Conservation (phyloP, 2,797 vertebrate genomes). For the Manis javanica region DNA sequence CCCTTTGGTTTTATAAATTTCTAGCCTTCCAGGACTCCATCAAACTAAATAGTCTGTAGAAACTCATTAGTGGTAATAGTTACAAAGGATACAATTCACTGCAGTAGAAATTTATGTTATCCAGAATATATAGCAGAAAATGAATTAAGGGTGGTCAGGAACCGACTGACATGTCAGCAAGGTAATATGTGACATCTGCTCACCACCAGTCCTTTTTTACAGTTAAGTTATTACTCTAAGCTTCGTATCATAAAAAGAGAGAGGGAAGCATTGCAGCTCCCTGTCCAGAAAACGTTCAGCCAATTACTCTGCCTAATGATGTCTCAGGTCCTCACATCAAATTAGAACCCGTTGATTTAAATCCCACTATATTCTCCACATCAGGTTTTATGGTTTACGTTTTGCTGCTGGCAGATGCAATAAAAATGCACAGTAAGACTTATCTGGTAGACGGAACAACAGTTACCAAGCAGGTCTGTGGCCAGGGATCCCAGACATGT, state of each 20-base stretch:
- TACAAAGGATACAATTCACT: background rate
- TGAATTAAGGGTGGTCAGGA: background rate
- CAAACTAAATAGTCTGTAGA: background rate
- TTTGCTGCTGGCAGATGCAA: background rate
- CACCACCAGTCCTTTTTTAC: background rate
- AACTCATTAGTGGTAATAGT: background rate
- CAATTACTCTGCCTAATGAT: slow-evolving; percentile 37
- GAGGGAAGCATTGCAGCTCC: background rate
- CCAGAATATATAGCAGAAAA: background rate
- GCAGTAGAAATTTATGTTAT: background rate
- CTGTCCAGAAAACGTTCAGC: background rate
- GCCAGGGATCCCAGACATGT: background rate
- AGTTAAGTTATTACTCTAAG: background rate
- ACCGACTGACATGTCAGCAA: background rate
- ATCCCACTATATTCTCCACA: background rate
- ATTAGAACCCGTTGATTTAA: slow-evolving; percentile 32
- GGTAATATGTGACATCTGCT: background rate
- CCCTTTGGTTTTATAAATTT: background rate
- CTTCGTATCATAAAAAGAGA: background rate
- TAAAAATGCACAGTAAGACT: slow-evolving; percentile 41
- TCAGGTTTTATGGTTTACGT: slow-evolving; percentile 28
- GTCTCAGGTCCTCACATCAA: background rate
- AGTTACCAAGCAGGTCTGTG: slow-evolving; percentile 20
- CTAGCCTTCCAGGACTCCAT: background rate
- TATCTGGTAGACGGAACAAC: background rate